Evolutionary conservation across 1,140 invertebrate species (phyloP).

Genomic region (Tetranychus urticae): DNA sequence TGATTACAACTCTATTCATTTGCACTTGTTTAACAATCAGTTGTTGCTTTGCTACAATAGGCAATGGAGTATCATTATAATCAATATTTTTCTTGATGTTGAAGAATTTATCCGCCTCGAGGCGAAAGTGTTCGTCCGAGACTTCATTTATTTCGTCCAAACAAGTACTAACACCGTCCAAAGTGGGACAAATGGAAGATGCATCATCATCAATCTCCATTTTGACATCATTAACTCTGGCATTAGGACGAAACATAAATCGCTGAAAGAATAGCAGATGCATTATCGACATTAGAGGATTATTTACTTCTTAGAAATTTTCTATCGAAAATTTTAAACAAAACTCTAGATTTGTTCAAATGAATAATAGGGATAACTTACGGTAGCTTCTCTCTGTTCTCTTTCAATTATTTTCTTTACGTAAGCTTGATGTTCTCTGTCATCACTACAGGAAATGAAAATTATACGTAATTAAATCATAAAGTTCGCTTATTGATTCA

Average conservation of each 20-base stretch:
- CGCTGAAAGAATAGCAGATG: neutral
- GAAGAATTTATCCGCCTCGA: neutral
- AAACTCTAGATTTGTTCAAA: too few species aligned
- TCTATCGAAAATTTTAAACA: too few species aligned
- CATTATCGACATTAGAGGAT: too few species aligned
- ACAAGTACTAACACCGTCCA: neutral
- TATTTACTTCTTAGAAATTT: too few species aligned
- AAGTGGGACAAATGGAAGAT: neutral
- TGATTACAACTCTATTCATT: conserved; percentile 51
- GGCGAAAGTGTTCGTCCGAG: neutral
- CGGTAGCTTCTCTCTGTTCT: too few species aligned
- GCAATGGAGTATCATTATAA: neutral
- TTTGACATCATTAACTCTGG: neutral
- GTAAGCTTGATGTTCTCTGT: too few species aligned
- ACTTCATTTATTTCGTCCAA: neutral
- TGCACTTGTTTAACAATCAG: neutral
- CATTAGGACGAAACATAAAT: neutral
- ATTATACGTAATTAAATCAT: too few species aligned
- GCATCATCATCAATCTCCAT: neutral
- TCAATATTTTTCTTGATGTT: neutral
- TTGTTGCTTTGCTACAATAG: neutral
- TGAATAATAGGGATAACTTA: too few species aligned
- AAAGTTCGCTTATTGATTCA: too few species aligned
- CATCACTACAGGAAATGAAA: too few species aligned
- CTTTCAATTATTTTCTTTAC: too few species aligned